Evolutionary conservation across 2,797 vertebrate genomes (phyloP), one percentile per base, ranked within the genome.

Genomic region (Pyrocephalus nanus): DNA sequence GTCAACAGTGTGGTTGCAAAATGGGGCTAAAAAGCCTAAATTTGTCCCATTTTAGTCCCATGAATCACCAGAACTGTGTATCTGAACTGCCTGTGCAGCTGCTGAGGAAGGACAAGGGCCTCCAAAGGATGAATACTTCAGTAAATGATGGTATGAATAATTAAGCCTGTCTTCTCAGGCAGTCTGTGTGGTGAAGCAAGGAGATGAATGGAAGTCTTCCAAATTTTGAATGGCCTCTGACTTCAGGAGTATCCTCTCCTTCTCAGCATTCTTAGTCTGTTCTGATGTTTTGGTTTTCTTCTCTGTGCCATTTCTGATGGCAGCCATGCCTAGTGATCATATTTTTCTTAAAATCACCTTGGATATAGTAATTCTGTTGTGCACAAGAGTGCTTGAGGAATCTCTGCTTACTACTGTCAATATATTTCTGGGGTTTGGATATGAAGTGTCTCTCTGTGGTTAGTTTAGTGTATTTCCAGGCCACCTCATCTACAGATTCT

Each of bases 211-310:
- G 19, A 77, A 3, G 20, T 47, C 29, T 86, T 72, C 29, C 47
- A 53, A 53, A 61, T 43, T 88, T 69, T 69, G 45, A 60, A 54
- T n/a, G 30, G 38, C 29, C 26, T 64, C 15, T 64, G 47, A 55
- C 57, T 88, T 65, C 6, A 51, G 51, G 61, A 64, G 42, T 11
- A 5, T 71, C 23, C 26, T 36, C 8, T 86, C 20, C 23, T 58
- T 85, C 0, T 0, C 27, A 65, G 42, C 17, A 27, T 14, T 36
- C 29, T 57, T 40, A 13, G 11, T 16, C n/a, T 29, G 12, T 69
- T 93, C 40, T 32, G 32, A 19, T 62, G 11, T 58, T 65, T 43
- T 64, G 4, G 19, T 71, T 72, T 77, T 71, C 11, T 18, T 79
- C 8, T 29, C 34, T 55, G 2, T 72, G 26, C 20, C 27, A 21